Conservation (phyloP, 2,113 vertebrate genomes). For the Equus przewalskii region DNA sequence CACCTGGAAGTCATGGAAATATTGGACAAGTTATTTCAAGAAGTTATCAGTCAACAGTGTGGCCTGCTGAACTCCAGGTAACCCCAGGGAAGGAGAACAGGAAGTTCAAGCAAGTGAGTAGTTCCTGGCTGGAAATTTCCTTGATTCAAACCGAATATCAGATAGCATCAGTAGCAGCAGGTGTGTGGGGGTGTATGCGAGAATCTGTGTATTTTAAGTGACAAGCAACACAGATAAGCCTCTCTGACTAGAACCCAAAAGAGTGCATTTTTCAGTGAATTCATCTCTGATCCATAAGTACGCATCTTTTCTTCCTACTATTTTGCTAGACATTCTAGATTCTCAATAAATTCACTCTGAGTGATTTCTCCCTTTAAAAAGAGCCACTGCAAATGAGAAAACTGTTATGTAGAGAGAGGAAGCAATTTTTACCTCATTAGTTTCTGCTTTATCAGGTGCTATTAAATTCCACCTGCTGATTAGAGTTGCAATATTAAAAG, state of each 20-base stretch:
- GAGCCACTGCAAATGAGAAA: slow-evolving; percentile 32
- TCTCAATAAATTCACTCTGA: not conserved
- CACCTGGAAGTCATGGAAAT: not conserved
- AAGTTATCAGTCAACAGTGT: not conserved
- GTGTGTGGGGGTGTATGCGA: accelerated
- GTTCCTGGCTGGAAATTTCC: not conserved
- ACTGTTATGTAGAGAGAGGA: slow-evolving; percentile 22
- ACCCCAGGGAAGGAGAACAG: not conserved
- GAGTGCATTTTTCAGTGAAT: not conserved
- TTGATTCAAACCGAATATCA: not conserved
- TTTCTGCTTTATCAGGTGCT: slow-evolving; percentile 59
- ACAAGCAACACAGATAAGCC: not conserved
- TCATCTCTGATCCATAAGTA: not conserved
- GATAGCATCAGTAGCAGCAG: not conserved
- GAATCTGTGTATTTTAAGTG: not conserved
- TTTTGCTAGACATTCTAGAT: not conserved
- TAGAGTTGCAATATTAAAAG: slow-evolving; percentile 27
- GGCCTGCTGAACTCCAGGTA: too few species aligned
- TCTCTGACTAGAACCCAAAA: not conserved
- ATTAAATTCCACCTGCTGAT: slow-evolving; percentile 36
- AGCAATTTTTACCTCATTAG: slow-evolving; percentile 57
- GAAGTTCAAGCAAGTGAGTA: not conserved
- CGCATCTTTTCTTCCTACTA: not conserved
- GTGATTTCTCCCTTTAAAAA: slow-evolving; percentile 14
- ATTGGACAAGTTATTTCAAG: not conserved